A percentile compares a stretch with the other conserved stretches of the same genome.
These are phyloP conservation scores for Chauna torquata DNA, from an alignment of 2,113 vertebrate genomes.

Conservation along the genomic window DNA sequence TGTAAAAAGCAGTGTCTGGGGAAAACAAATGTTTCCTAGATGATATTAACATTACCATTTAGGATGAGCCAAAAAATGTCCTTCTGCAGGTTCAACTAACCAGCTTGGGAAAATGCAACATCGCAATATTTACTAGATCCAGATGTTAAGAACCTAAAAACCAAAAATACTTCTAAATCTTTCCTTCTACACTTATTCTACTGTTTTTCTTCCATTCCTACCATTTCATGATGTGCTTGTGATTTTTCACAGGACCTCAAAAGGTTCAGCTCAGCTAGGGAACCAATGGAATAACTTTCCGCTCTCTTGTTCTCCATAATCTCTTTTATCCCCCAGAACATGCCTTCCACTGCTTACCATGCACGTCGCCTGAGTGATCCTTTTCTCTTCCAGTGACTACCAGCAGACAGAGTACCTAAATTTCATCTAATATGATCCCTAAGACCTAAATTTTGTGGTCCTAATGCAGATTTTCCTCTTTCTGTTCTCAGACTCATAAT, in stretches of 20 bases:
- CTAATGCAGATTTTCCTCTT: not conserved
- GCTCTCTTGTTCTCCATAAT: not conserved
- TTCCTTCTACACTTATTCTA: not conserved
- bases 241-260: constrained; percentile 43
- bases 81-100: not conserved
- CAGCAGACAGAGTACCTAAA: not conserved
- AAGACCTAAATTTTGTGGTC: not conserved
- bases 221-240: constrained; percentile 17
- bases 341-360: not conserved
- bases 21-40: constrained; percentile 7
- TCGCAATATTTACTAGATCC: constrained; percentile 8
- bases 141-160: not conserved
- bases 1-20: not conserved
- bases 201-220: not conserved
- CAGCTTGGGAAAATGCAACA: not conserved
- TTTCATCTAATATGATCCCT: not conserved
- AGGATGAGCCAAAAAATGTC: not conserved
- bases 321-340: not conserved
- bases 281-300: not conserved
- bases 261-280: not conserved
- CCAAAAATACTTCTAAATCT: not conserved
- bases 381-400: not conserved
- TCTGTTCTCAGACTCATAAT: not conserved
- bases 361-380: rapidly evolving
- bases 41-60: not conserved